Evolutionary conservation across 2,888 invertebrate species (phyloP).

Genomic region (Noctua fimbriata): DNA sequence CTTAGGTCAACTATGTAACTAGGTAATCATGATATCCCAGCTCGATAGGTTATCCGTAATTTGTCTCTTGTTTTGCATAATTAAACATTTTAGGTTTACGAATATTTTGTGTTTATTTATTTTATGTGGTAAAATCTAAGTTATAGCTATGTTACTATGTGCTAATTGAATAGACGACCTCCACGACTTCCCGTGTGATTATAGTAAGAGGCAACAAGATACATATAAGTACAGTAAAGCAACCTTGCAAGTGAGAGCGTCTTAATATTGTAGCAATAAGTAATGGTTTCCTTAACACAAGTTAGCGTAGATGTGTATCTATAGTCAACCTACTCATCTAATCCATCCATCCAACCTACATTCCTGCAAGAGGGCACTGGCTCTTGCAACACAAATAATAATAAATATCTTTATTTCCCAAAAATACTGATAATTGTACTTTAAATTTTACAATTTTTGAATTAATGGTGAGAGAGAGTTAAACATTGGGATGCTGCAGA

Average conservation of each 20-base stretch:
- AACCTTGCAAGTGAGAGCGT: background rate
- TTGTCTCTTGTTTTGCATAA: slow-evolving; percentile 48
- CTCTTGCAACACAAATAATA: too few species aligned
- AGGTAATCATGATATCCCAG: slow-evolving; percentile 41
- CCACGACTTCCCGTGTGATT: slow-evolving; percentile 9
- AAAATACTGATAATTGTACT: too few species aligned
- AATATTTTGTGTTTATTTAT: slow-evolving; percentile 28
- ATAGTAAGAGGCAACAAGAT: background rate
- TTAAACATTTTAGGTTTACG: slow-evolving; percentile 33
- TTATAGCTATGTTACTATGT: slow-evolving; percentile 17
- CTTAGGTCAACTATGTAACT: slow-evolving; percentile 43
- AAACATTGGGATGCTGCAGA: too few species aligned
- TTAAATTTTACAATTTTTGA: too few species aligned
- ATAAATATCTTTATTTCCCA: too few species aligned
- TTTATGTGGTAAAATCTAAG: background rate
- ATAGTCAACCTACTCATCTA: too few species aligned
- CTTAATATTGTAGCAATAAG: background rate
- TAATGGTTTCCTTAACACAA: background rate
- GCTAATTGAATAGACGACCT: slow-evolving; percentile 26
- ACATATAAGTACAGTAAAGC: background rate
- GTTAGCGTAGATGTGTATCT: background rate
- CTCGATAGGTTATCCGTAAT: slow-evolving; percentile 39
- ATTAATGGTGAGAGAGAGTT: too few species aligned
- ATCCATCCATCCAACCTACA: background rate
- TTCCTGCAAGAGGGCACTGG: background rate